Conservation (phyloP, 2,797 vertebrate species). For the Rhyacichthys aspro region DNA sequence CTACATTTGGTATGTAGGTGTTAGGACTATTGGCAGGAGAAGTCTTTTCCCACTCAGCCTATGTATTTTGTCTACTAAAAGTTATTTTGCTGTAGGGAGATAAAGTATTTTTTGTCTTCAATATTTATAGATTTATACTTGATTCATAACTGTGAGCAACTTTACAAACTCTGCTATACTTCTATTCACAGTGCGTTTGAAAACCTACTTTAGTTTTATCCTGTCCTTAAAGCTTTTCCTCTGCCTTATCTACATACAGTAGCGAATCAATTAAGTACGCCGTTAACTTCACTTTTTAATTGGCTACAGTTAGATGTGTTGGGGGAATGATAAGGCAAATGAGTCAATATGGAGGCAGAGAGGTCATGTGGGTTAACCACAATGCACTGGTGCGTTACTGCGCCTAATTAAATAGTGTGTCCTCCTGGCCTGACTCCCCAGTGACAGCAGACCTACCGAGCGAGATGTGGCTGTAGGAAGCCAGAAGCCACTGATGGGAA, state of each 20-base stretch:
- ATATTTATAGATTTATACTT: neutral
- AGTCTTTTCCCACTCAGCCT: neutral
- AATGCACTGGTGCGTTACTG: constrained; percentile 73
- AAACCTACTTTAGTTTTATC: neutral
- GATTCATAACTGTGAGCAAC: neutral
- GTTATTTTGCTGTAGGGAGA: neutral
- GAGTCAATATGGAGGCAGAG: constrained; percentile 59
- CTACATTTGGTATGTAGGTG: neutral
- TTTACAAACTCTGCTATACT: neutral
- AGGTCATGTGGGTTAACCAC: constrained; percentile 70
- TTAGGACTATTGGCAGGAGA: neutral
- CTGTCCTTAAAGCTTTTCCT: constrained; percentile 15
- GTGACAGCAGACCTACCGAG: constrained; percentile 44
- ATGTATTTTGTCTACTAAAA: neutral
- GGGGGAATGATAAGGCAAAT: constrained; percentile 46
- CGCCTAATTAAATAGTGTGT: constrained; percentile 76
- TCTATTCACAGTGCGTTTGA: neutral
- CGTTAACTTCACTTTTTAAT: constrained; percentile 85
- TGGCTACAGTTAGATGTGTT: constrained; percentile 64
- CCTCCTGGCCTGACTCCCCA: constrained; percentile 43
- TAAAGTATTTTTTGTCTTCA: neutral
- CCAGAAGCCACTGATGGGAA: constrained; percentile 32
- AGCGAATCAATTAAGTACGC: constrained; percentile 81
- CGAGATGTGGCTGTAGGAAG: constrained; percentile 21
- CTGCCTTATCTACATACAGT: constrained; percentile 59